Evolutionary conservation across 2,888 invertebrate genomes (phyloP).

Genomic region (Tetanocera ferruginea): DNA sequence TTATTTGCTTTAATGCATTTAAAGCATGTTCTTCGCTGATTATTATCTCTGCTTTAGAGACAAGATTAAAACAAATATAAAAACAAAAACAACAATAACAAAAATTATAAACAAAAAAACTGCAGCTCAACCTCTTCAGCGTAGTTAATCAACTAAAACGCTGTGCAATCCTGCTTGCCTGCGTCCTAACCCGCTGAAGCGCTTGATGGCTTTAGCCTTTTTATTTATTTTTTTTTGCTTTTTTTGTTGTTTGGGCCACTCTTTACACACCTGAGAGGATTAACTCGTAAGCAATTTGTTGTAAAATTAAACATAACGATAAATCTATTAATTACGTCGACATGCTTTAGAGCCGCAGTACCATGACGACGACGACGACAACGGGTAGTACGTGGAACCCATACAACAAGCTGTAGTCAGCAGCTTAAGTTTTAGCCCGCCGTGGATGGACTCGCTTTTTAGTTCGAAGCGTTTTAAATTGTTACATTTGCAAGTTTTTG

Average conservation of each 20-base stretch:
- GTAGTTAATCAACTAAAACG: neutral
- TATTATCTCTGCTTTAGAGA: neutral
- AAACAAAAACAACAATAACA: no score
- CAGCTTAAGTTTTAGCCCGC: neutral
- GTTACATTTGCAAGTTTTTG: neutral
- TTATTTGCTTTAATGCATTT: neutral
- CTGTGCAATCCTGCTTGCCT: neutral
- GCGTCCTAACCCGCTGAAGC: neutral
- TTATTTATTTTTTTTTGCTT: neutral
- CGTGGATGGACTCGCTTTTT: neutral
- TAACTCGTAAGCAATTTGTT: conserved; percentile 67
- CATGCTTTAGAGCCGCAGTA: conserved; percentile 47
- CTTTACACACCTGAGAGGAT: conserved; percentile 66
- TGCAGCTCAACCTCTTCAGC: neutral
- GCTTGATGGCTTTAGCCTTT: no score
- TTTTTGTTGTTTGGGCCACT: conserved; percentile 25
- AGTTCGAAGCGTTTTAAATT: conserved; percentile 18
- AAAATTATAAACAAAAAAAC: no score
- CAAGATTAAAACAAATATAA: neutral
- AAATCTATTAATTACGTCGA: conserved; percentile 68
- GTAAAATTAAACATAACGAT: conserved; percentile 64
- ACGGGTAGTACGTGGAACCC: neutral
- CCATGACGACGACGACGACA: neutral
- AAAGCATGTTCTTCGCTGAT: neutral
- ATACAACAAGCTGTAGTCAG: neutral